Conservation (phyloP, 2,113 vertebrate genomes). For the Hemibagrus wyckioides region DNA sequence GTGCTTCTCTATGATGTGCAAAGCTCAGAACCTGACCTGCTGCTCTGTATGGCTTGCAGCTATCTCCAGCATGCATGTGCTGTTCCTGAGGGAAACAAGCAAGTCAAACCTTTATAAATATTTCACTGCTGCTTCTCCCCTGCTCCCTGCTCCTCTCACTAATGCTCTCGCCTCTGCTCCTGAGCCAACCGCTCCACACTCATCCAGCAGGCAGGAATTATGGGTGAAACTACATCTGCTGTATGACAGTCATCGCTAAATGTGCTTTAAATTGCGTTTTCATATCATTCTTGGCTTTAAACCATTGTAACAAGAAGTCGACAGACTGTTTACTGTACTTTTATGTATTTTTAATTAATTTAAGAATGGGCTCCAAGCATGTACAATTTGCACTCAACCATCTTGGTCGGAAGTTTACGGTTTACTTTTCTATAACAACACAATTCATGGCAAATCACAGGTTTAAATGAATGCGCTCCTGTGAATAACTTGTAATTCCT, state of each 20-base stretch:
- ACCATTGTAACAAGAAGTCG: neutral
- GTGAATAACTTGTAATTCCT: neutral
- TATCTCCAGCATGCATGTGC: conserved; percentile 70
- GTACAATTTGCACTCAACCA: neutral
- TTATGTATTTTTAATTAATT: conserved; percentile 23
- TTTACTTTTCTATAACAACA: neutral
- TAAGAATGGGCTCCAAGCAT: neutral
- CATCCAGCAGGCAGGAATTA: conserved; percentile 35
- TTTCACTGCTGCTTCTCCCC: conserved; percentile 70
- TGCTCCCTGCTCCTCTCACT: conserved; percentile 56
- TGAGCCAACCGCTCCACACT: conserved; percentile 48
- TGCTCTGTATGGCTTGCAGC: conserved; percentile 72
- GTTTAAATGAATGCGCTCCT: neutral
- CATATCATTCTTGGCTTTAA: neutral
- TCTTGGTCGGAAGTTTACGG: neutral
- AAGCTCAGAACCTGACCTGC: conserved; percentile 73
- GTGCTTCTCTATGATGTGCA: conserved; percentile 75
- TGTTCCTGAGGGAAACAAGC: conserved; percentile 71
- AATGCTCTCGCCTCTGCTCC: conserved; percentile 51
- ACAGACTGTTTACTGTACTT: conserved; percentile 25
- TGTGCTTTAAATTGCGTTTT: conserved; percentile 8
- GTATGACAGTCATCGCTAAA: conserved; percentile 18
- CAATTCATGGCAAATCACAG: neutral
- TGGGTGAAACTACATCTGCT: conserved; percentile 10
- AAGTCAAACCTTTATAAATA: conserved; percentile 78